Percentiles rank a stretch among this genome's conserved stretches.
These are phyloP conservation scores for Brachypalpus laphriformis DNA, from an alignment of 2,888 invertebrate genomes.

Conservation along the genomic window DNA sequence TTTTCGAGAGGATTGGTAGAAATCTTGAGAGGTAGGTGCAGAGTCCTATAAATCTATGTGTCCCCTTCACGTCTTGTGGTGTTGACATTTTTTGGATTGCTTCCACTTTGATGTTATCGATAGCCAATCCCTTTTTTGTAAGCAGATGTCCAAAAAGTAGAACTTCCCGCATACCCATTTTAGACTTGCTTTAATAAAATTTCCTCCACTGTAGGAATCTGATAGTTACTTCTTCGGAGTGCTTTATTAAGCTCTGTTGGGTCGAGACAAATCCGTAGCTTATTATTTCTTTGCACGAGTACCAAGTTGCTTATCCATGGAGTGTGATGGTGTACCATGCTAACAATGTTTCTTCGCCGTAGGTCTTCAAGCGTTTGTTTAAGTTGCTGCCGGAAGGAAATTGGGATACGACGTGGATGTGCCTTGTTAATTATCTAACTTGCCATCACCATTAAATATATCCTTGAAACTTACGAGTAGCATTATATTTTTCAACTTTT, in stretches of 20 bases:
- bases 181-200: not conserved
- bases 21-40: conserved; percentile 62
- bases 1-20: conserved; percentile 74
- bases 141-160: not conserved
- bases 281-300: conserved; percentile 38
- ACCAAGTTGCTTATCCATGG: conserved; percentile 52
- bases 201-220: conserved; percentile 23
- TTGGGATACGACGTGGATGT: conserved; percentile 23
- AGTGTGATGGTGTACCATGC: conserved; percentile 22
- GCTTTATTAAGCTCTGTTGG: conserved; percentile 36
- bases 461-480: not conserved
- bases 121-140: not conserved
- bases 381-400: conserved; percentile 6
- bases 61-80: conserved; percentile 4
- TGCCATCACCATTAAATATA: conserved; percentile 1
- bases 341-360: conserved; percentile 17
- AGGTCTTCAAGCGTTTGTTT: conserved; percentile 6
- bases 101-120: not conserved
- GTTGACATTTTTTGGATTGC: not conserved
- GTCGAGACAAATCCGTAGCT: conserved; percentile 37
- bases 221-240: conserved; percentile 30
- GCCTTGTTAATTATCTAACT: conserved; percentile 6
- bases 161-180: not conserved
- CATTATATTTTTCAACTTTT: not conserved
- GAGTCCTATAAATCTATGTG: conserved; percentile 49